Percentiles rank a stretch among this genome's conserved stretches.
Conservation (phyloP, 2,113 vertebrate genomes). For the Pygoscelis adeliae region DNA sequence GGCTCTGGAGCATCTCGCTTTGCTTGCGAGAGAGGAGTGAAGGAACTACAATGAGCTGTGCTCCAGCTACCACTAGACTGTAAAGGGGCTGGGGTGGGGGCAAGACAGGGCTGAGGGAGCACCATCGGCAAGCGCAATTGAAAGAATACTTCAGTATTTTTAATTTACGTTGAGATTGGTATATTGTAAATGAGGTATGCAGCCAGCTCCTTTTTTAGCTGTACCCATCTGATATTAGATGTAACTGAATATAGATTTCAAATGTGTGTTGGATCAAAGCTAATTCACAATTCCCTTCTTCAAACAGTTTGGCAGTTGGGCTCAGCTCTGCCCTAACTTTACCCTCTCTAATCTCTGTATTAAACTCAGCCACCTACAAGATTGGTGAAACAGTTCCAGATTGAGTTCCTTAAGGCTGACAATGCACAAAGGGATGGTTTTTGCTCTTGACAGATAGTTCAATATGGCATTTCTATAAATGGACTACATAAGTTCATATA, state of each 20-base stretch:
- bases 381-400: constrained; percentile 33
- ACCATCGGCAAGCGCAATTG: not conserved
- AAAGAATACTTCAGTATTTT: not conserved
- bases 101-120: not conserved
- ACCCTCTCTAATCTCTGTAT: not conserved
- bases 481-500: not conserved
- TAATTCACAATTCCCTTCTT: not conserved
- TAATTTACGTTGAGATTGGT: not conserved
- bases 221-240: not conserved
- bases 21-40: not conserved
- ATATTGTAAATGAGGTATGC: not conserved
- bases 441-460: not conserved
- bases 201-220: not conserved
- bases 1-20: not conserved
- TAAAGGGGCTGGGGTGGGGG: not conserved
- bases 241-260: not conserved
- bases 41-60: not conserved
- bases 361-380: not conserved
- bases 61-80: not conserved
- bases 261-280: constrained; percentile 30
- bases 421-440: not conserved
- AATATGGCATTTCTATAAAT: not conserved
- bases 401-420: not conserved
- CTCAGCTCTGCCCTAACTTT: not conserved
- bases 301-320: not conserved